Base-by-base conservation (phyloP, 2,888 invertebrate genomes). In the Pristionchus mayeri region DNA sequence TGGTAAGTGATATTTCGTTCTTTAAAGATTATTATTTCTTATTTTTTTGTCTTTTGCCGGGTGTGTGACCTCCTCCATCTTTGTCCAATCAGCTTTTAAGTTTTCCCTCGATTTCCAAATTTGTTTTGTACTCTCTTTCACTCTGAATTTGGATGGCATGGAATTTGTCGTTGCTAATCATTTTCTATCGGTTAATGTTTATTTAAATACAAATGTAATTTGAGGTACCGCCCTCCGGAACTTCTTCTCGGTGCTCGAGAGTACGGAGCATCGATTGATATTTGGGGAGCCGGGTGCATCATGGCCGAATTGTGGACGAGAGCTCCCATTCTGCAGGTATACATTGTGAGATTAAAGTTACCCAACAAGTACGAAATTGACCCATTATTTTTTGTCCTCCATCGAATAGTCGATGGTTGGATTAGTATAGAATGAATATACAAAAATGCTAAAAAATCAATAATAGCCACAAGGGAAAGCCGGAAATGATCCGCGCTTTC, bases 241-340 rank as follows among this genome's bases (percentile, higher is more conserved):
- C 85, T 92, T 21, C 85, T 92, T 18, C 87, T 92, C 18, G 92
- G 91, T 57, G 85, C 88, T 27, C 95, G 98, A 21, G 97, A 98
- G 94, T 99, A 99, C 92, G 97, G 97, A 0, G 97, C 98, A 0
- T 96, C 98, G 0, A 97, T 99, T 21, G 99, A 99, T 94, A 95
- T 98, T 94, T 95, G 95, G 95, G 95, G 95, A 0, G 98, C 97
- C 0, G 99, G 99, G 0, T 99, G 99, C 93, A 99, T 99, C 87
- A 98, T 99, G 98, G 98, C 98, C 0, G 99, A 99, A 94, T 97
- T 99, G 97, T 99, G 98, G 98, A 98, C 98, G 0, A 94, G 95
- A 88, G 94, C 94, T 6, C 98, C 94, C 2, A 94, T 94, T 79
- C 93, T 94, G 93, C 94, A 94, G 87, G 90, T 88, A 6, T 24